phyloP scores from a whole-genome alignment of 2,888 invertebrate species.

The Parnassius orleans region DNA sequence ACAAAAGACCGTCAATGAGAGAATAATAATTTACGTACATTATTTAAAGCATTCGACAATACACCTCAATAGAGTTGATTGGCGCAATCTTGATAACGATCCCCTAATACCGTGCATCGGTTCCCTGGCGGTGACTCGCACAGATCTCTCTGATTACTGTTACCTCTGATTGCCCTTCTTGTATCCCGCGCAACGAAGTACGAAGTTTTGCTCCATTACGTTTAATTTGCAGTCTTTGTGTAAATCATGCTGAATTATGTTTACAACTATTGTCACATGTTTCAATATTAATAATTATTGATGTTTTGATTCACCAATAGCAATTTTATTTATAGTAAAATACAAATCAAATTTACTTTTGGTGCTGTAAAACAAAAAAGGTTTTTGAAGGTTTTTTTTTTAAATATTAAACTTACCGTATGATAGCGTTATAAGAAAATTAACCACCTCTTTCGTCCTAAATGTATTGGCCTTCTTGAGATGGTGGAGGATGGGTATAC shows the following conservation, averaged over 20 bases:
- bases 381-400: too few relatives aligned
- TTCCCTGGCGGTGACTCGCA: slow-evolving; percentile 42
- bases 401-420: too few relatives aligned
- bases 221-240: slow-evolving; percentile 24
- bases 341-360: too few relatives aligned
- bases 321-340: too few relatives aligned
- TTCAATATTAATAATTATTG: slow-evolving; percentile 8
- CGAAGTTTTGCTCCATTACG: slow-evolving; percentile 29
- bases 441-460: too few relatives aligned
- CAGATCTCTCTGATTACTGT: slow-evolving; percentile 46
- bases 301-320: not conserved
- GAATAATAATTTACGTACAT: slow-evolving; percentile 37
- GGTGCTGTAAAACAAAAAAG: too few relatives aligned
- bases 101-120: slow-evolving; percentile 36
- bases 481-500: too few relatives aligned
- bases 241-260: slow-evolving; percentile 21
- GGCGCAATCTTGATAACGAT: slow-evolving; percentile 67
- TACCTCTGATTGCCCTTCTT: slow-evolving; percentile 54
- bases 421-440: too few relatives aligned
- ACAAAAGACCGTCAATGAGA: too few relatives aligned
- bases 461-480: too few relatives aligned
- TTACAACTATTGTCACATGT: slow-evolving; percentile 3
- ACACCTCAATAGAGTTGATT: slow-evolving; percentile 65
- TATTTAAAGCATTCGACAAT: slow-evolving; percentile 36
- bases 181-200: slow-evolving; percentile 41